phyloP scores from a whole-genome alignment of 1,140 invertebrate genomes.

The Radopholus similis region DNA sequence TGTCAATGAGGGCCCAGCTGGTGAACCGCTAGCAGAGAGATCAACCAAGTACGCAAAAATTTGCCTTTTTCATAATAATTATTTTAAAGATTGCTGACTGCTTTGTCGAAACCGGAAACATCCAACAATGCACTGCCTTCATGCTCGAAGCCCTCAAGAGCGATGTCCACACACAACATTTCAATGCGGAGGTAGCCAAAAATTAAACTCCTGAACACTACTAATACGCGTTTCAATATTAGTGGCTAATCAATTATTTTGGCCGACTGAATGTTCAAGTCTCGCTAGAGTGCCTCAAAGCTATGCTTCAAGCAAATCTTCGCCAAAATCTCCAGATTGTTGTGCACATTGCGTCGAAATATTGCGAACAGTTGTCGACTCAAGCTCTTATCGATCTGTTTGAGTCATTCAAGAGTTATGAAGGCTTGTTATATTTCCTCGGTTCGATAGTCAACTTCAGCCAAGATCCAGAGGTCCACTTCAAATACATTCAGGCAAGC shows the following conservation, averaged over 20 bases:
- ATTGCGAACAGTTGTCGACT: slow-evolving; percentile 95
- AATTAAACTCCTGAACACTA: neutral
- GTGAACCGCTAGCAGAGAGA: slow-evolving; percentile 94
- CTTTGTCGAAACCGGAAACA: slow-evolving; percentile 98
- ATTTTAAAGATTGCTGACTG: slow-evolving; percentile 87
- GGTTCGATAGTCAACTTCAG: slow-evolving; percentile 99
- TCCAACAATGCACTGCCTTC: slow-evolving; percentile 97
- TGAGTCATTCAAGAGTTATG: slow-evolving; percentile 98
- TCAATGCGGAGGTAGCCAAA: slow-evolving; percentile 72
- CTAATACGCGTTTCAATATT: slow-evolving; percentile 56
- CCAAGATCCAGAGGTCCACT: slow-evolving; percentile 97
- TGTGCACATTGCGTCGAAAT: slow-evolving; percentile 96
- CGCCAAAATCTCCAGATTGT: slow-evolving; percentile 95
- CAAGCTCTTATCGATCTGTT: slow-evolving; percentile 95
- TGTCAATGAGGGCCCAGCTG: slow-evolving; percentile 74
- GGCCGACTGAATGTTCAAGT: slow-evolving; percentile 96
- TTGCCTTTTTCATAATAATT: neutral
- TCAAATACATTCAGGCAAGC: slow-evolving; percentile 89
- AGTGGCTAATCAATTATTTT: slow-evolving; percentile 98
- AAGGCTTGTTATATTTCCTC: slow-evolving; percentile 96
- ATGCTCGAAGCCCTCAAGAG: slow-evolving; percentile 96
- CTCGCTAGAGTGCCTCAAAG: slow-evolving; percentile 93
- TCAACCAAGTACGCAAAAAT: slow-evolving; percentile 73
- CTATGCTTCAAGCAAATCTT: slow-evolving; percentile 96
- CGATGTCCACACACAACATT: slow-evolving; percentile 91